Evolutionary conservation across 2,888 invertebrate genomes (phyloP).

Genomic region (Flexamia atlantica): DNA sequence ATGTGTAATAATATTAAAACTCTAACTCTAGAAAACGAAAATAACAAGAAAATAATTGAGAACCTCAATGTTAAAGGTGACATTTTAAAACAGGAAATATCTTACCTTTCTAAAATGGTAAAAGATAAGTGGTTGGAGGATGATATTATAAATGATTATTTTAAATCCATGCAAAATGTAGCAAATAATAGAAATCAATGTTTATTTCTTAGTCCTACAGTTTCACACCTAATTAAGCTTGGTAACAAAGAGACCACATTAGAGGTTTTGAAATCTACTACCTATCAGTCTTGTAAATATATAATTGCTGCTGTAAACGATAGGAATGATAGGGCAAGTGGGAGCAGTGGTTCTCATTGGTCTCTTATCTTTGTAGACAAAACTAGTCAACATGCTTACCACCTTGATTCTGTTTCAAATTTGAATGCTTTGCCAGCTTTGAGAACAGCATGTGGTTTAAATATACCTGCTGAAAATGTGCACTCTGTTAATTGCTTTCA

Average conservation of each 20-base stretch:
- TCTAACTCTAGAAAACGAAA: background rate
- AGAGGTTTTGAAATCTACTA: background rate
- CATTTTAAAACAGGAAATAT: background rate
- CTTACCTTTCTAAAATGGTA: constrained; percentile 4
- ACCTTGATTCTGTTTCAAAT: background rate
- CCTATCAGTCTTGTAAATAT: background rate
- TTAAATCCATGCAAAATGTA: background rate
- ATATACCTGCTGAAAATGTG: constrained; percentile 5
- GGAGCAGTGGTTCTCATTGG: background rate
- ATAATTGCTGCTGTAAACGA: background rate
- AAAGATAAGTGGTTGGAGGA: constrained; percentile 14
- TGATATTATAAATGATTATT: background rate
- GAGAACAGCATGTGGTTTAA: background rate
- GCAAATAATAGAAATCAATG: background rate
- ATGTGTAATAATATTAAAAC: constrained; percentile 7
- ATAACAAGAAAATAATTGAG: background rate
- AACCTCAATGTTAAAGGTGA: background rate
- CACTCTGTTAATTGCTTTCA: background rate
- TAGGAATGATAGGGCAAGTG: background rate
- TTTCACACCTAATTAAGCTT: background rate
- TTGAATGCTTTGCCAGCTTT: background rate
- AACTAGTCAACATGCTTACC: background rate
- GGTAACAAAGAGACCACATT: background rate
- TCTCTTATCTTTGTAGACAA: constrained; percentile 16
- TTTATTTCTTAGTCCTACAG: constrained; percentile 21